Conservation (phyloP, 2,888 invertebrate species). For the Thymelicus lineola region DNA sequence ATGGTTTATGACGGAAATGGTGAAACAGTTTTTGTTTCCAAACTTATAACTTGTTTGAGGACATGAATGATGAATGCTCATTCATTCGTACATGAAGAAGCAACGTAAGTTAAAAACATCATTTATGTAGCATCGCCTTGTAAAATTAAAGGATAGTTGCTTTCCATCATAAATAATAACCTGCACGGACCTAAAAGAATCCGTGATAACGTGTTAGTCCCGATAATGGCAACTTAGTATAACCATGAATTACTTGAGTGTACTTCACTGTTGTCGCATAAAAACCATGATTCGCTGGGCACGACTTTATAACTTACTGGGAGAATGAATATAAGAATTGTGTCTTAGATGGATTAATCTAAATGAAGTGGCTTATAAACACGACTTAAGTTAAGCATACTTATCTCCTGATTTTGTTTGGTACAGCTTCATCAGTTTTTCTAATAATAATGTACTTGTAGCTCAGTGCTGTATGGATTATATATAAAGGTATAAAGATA, state of each 20-base stretch:
- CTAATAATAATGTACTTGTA: no score
- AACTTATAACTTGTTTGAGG: no score
- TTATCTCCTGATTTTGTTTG: no score
- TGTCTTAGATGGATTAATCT: conserved; percentile 59
- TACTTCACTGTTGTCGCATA: conserved; percentile 60
- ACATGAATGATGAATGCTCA: no score
- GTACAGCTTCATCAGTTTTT: no score
- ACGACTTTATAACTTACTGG: conserved; percentile 71
- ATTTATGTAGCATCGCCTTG: conserved; percentile 21
- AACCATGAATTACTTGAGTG: conserved; percentile 63
- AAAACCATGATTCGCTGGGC: conserved; percentile 74
- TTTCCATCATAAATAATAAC: conserved; percentile 43
- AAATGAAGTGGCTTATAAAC: conserved; percentile 43
- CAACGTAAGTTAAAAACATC: conserved; percentile 3
- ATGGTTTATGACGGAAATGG: no score
- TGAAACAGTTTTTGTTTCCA: no score
- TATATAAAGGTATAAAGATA: no score
- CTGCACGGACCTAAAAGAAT: no score
- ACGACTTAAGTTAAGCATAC: no score
- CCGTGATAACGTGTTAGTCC: conserved; percentile 45
- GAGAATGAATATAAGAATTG: conserved; percentile 71
- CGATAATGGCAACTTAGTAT: conserved; percentile 47
- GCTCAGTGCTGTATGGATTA: no score
- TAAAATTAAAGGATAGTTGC: conserved; percentile 42
- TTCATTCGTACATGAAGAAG: background rate